Evolutionary conservation across 2,797 vertebrate species (phyloP), one percentile per base, ranked within the genome.

Genomic region (Masticophis lateralis): DNA sequence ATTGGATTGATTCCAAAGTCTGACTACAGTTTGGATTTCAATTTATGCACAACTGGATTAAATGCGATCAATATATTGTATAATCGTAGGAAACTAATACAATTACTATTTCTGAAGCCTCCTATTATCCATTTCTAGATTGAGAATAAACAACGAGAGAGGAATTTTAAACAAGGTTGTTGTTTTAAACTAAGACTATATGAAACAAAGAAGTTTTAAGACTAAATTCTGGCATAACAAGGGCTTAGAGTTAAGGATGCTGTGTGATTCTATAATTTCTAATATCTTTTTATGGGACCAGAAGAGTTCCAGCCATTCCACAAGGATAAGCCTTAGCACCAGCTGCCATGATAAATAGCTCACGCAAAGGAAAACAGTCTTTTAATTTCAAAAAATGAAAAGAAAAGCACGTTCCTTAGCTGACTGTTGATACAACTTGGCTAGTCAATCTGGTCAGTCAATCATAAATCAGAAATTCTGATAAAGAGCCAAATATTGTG

Each of bases 291-390:
- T 83, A 90, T 69, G 91, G n/a, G 87, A 57, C 86, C 93, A 92
- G 74, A 86, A 94, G 91, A 91, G 92, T 0, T 0, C 92, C 32
- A 47, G 90, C 61, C 92, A 95, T 95, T 95, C 91, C 61, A 63
- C 87, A 14, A 96, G 93, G 94, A 94, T 94, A 97, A 92, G 79
- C 88, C 91, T 95, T 86, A 60, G 11, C 60, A 53, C 9, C 20
- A 89, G 88, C 53, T 95, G 95, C 96, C 96, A 96, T 95, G 90
- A 96, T 94, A 97, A 97, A 97, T 90, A 97, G 86, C 59, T 88
- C 55, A 88, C 37, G 53, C 95, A 91, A 96, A 97, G 93, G 94
- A 96, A 97, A 97, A 97, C 60, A 96, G 89, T 74, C 16, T 93
- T 94, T 95, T 95, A 94, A 96, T 96, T 95, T 79, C 88, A 91